Evolutionary conservation across 2,797 vertebrate species (phyloP).

Genomic region (Alca torda): DNA sequence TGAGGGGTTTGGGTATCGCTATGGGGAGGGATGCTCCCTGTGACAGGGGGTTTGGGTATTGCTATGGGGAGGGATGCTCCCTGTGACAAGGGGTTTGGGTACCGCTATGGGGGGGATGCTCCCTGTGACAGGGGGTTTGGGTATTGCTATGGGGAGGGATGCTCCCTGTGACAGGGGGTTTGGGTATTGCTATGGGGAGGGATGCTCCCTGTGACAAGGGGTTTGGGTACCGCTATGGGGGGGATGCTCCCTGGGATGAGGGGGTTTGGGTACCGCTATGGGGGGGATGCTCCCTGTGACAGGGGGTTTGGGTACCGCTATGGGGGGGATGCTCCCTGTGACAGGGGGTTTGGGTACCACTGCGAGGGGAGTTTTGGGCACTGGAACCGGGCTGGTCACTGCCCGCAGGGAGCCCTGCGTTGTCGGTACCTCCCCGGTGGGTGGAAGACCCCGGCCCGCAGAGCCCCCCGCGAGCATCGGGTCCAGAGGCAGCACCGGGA

Average conservation of each 20-base stretch:
- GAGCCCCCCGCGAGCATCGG: no score
- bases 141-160: not conserved
- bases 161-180: not conserved
- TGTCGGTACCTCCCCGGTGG: not conserved
- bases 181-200: not conserved
- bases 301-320: accelerated
- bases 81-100: not conserved
- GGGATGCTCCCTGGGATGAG: not conserved
- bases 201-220: accelerated
- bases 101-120: not conserved
- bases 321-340: not conserved
- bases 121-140: accelerated
- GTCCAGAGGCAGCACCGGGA: not conserved
- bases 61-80: not conserved
- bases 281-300: accelerated
- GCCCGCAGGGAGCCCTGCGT: not conserved
- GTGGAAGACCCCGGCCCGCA: not conserved
- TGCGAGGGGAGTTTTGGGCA: not conserved
- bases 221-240: not conserved
- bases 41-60: not conserved
- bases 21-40: not conserved
- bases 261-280: not conserved
- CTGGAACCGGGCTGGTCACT: not conserved
- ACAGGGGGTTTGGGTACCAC: not conserved
- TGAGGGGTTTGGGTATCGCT: accelerated